Conservation (phyloP, 2,888 invertebrate species). For the Pollenia angustigena region DNA sequence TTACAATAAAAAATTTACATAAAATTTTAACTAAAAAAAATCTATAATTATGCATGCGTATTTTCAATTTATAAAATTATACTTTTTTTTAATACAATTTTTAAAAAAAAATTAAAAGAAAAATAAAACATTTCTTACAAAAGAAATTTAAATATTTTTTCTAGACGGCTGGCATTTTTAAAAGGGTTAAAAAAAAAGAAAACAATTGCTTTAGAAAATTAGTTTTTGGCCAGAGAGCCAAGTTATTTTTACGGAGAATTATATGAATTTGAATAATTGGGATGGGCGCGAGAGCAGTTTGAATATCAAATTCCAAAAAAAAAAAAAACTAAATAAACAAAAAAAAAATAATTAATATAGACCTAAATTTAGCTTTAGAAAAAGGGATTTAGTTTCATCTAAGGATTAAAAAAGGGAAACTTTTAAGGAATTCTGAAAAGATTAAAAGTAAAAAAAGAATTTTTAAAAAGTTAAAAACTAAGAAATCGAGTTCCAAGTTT, state of each 20-base stretch:
- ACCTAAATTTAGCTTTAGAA: neutral
- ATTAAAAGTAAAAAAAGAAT: too few species aligned
- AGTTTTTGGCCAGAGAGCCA: constrained; percentile 24
- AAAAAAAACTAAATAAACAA: neutral
- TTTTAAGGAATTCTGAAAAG: too few species aligned
- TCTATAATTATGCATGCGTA: constrained; percentile 80
- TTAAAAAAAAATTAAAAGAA: constrained; percentile 14
- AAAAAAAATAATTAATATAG: neutral
- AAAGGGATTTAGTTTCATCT: neutral
- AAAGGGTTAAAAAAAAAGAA: constrained; percentile 14
- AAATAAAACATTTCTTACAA: constrained; percentile 41
- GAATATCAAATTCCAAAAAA: neutral
- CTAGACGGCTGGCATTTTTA: constrained; percentile 56
- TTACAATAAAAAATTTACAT: constrained; percentile 75
- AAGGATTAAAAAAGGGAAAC: neutral
- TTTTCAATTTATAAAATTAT: constrained; percentile 74
- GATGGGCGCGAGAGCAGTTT: neutral
- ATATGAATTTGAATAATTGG: neutral
- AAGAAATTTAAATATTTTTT: constrained; percentile 50
- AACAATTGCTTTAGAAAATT: constrained; percentile 64
- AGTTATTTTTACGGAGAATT: constrained; percentile 33
- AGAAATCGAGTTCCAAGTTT: too few species aligned
- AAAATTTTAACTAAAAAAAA: constrained; percentile 72
- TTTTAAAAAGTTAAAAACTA: too few species aligned
- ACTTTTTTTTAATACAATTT: constrained; percentile 31